phyloP scores from a whole-genome alignment of 2,113 vertebrate genomes.

The Suricata suricatta region DNA sequence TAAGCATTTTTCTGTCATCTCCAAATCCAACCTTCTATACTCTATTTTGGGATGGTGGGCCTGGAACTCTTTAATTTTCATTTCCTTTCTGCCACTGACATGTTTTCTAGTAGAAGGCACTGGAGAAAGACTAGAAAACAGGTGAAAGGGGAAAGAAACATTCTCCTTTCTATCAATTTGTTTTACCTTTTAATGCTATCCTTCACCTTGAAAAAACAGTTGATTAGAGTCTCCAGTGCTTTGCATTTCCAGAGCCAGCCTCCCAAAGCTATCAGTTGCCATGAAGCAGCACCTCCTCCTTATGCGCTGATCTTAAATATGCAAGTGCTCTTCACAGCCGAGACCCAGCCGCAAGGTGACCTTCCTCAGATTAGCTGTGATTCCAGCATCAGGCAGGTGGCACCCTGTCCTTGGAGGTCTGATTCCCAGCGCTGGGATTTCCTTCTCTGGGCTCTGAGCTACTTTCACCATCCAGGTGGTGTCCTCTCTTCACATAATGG shows the following conservation, averaged over 20 bases:
- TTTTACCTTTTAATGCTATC: neutral
- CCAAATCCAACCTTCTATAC: neutral
- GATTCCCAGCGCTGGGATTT: neutral
- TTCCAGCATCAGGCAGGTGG: neutral
- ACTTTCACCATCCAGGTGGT: neutral
- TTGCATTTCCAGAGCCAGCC: neutral
- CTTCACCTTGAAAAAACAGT: neutral
- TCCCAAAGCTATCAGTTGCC: neutral
- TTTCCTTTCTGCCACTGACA: neutral
- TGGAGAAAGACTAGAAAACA: neutral
- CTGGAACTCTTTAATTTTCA: neutral
- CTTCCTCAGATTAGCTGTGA: neutral
- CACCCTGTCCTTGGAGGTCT: neutral
- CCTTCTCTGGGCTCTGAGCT: neutral
- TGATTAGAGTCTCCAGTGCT: neutral
- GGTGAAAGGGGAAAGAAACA: neutral
- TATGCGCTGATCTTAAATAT: neutral
- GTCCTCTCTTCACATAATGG: neutral
- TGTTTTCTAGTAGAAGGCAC: neutral
- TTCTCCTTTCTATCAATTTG: neutral
- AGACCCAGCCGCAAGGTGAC: neutral
- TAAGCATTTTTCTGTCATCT: neutral
- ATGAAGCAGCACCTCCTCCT: neutral
- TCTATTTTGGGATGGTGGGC: neutral
- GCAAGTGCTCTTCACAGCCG: neutral